Conservation (phyloP, 2,888 invertebrate genomes). For the Noctua fimbriata region DNA sequence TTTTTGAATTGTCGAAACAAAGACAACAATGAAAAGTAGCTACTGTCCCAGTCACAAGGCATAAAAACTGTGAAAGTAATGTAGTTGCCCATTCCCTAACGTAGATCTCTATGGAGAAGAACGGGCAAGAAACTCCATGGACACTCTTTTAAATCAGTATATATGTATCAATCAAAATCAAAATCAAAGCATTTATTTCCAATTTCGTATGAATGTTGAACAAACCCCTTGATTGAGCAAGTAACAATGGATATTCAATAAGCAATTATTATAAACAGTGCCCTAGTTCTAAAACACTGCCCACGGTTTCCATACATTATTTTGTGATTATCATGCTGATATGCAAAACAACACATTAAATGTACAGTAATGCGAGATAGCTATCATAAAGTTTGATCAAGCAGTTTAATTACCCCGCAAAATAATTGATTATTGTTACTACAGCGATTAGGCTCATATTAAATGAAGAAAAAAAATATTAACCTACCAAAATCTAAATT, state of each 20-base stretch:
- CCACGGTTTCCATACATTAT: background rate
- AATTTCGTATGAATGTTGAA: constrained; percentile 7
- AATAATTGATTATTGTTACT: constrained; percentile 9
- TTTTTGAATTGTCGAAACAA: too few species aligned
- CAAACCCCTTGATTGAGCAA: constrained; percentile 4
- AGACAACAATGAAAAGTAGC: too few species aligned
- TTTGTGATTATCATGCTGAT: constrained; percentile 24
- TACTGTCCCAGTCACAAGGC: too few species aligned
- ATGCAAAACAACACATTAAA: constrained; percentile 11
- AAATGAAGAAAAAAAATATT: too few species aligned
- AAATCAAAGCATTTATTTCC: too few species aligned
- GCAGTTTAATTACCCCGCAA: constrained; percentile 9
- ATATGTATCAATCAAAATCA: too few species aligned
- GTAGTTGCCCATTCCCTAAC: too few species aligned
- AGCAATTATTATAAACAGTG: constrained; percentile 16
- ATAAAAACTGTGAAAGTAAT: too few species aligned
- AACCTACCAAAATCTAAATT: background rate
- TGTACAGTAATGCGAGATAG: constrained; percentile 9
- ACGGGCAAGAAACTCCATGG: too few species aligned
- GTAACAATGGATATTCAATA: constrained; percentile 11
- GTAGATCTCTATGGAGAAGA: too few species aligned
- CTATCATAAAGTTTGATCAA: constrained; percentile 24
- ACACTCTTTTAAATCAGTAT: too few species aligned
- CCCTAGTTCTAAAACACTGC: constrained; percentile 4
- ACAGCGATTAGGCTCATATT: background rate